Conservation (phyloP, 2,888 invertebrate species). For the Aproaerema taeniolella region DNA sequence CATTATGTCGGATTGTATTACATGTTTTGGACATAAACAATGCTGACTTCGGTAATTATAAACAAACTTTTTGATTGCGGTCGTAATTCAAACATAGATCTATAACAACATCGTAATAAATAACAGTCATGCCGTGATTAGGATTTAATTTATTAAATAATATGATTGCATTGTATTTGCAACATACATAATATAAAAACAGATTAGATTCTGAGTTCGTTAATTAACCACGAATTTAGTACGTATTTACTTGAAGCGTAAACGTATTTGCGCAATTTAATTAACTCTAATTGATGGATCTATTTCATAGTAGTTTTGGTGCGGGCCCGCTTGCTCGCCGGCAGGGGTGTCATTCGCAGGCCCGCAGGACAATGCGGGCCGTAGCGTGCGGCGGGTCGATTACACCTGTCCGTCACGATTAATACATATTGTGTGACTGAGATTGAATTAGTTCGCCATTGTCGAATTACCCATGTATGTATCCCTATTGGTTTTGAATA, state of each 20-base stretch:
- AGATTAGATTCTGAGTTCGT: too few relatives aligned
- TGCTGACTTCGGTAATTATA: not conserved
- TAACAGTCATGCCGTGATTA: too few relatives aligned
- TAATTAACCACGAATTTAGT: too few relatives aligned
- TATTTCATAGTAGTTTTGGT: slow-evolving; percentile 18
- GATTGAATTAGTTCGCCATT: slow-evolving; percentile 70
- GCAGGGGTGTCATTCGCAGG: slow-evolving; percentile 33
- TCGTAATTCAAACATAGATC: too few relatives aligned
- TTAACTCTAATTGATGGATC: slow-evolving; percentile 14
- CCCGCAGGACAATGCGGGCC: slow-evolving; percentile 36
- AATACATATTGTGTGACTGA: slow-evolving; percentile 74
- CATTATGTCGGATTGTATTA: slow-evolving; percentile 25
- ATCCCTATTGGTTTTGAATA: slow-evolving; percentile 67
- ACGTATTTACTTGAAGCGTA: too few relatives aligned
- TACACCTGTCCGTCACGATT: slow-evolving; percentile 74
- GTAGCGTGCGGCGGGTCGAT: slow-evolving; percentile 49
- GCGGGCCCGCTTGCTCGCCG: slow-evolving; percentile 26
- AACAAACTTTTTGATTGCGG: not conserved
- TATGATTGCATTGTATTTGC: too few relatives aligned
- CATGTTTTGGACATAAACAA: slow-evolving; percentile 1
- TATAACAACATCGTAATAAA: too few relatives aligned
- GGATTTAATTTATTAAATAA: too few relatives aligned
- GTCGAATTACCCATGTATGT: slow-evolving; percentile 62
- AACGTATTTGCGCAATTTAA: slow-evolving; percentile 15
- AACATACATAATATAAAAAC: too few relatives aligned